A percentile compares a stretch with the other conserved stretches of the same genome.
These are phyloP conservation scores for Clivina fossor DNA, from an alignment of 2,888 invertebrate species.

Conservation along the genomic window DNA sequence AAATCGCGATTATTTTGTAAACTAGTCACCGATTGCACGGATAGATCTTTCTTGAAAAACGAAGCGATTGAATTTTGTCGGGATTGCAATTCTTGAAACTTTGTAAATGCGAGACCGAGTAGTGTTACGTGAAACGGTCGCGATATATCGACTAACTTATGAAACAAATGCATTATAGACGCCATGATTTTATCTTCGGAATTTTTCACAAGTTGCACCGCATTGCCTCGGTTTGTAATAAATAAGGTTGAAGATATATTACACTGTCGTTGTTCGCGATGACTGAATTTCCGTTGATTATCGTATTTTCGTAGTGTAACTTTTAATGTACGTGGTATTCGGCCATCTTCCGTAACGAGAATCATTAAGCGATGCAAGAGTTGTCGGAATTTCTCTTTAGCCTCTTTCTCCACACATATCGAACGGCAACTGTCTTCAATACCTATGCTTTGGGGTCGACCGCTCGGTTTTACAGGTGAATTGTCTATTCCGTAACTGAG, in stretches of 20 bases:
- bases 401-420: slow-evolving; percentile 71
- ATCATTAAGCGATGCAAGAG: slow-evolving; percentile 70
- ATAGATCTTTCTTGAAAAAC: slow-evolving; percentile 74
- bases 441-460: slow-evolving; percentile 77
- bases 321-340: slow-evolving; percentile 74
- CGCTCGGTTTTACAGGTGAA: slow-evolving; percentile 70
- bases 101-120: slow-evolving; percentile 79
- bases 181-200: slow-evolving; percentile 68
- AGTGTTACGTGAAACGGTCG: slow-evolving; percentile 79
- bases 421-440: slow-evolving; percentile 77
- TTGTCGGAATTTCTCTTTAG: slow-evolving; percentile 70
- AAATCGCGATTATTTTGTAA: slow-evolving; percentile 57
- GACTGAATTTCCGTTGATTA: slow-evolving; percentile 65
- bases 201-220: slow-evolving; percentile 53
- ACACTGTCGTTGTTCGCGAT: slow-evolving; percentile 75
- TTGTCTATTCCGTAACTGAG: slow-evolving; percentile 76
- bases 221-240: slow-evolving; percentile 42
- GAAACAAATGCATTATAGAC: slow-evolving; percentile 73
- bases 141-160: slow-evolving; percentile 69
- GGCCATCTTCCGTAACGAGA: slow-evolving; percentile 74
- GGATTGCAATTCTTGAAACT: slow-evolving; percentile 72
- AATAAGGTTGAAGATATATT: slow-evolving; percentile 71
- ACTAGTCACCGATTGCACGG: slow-evolving; percentile 74
- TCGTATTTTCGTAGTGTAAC: slow-evolving; percentile 75
- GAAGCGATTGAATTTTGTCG: slow-evolving; percentile 73